Conservation (phyloP, 1,140 invertebrate species). For the Thaumatotibia leucotreta region DNA sequence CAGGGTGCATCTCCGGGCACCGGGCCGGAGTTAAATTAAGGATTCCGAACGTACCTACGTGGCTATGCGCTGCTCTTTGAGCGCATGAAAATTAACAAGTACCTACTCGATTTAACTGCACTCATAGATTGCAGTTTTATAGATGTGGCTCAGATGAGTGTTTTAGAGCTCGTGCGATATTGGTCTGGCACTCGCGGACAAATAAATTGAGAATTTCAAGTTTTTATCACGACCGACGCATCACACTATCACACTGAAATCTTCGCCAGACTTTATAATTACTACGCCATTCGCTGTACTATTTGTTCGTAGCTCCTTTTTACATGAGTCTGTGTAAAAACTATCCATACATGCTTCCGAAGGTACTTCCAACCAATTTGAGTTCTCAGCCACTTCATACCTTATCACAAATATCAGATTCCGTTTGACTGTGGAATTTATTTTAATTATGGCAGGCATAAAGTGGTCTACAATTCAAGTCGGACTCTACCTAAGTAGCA, state of each 20-base stretch:
- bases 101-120: neutral
- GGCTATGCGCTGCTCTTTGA: neutral
- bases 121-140: neutral
- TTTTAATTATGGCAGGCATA: neutral
- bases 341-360: neutral
- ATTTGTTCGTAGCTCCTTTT: too few relatives aligned
- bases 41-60: slow-evolving; percentile 40
- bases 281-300: too few relatives aligned
- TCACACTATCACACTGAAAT: too few relatives aligned
- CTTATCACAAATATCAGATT: neutral
- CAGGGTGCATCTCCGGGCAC: slow-evolving; percentile 57
- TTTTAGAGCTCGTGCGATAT: neutral
- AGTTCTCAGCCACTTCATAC: neutral
- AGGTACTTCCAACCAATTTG: neutral
- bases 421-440: neutral
- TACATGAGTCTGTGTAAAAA: neutral
- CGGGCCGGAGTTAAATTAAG: slow-evolving; percentile 54
- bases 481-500: neutral
- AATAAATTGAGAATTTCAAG: neutral
- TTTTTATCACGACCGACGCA: neutral
- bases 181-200: neutral
- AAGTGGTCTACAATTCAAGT: neutral
- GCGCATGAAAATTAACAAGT: neutral
- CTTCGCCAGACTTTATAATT: too few relatives aligned
- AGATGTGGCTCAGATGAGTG: neutral